Conservation (phyloP, 2,113 vertebrate genomes). For the Pluvianellus socialis region DNA sequence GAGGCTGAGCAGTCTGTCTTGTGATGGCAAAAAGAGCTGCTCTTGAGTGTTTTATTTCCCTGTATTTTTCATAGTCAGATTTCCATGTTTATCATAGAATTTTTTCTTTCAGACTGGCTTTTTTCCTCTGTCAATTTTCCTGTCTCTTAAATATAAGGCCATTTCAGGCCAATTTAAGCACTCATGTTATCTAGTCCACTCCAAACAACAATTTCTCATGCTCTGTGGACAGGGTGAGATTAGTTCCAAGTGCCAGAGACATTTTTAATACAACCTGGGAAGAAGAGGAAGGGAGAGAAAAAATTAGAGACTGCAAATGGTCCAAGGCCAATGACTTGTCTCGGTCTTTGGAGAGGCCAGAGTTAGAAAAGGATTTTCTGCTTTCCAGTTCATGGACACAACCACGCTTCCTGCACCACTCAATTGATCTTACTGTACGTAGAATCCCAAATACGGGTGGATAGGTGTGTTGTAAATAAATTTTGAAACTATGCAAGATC, state of each 20-base stretch:
- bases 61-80: not conserved
- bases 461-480: not conserved
- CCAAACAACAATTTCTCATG: not conserved
- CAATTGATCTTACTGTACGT: not conserved
- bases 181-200: not conserved
- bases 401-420: rapidly evolving
- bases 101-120: not conserved
- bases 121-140: not conserved
- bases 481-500: not conserved
- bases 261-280: not conserved
- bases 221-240: not conserved
- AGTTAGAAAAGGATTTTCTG: not conserved
- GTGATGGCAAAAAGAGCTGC: not conserved
- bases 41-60: not conserved
- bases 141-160: not conserved
- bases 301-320: not conserved
- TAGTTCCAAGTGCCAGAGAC: not conserved
- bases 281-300: not conserved
- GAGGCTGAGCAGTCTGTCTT: not conserved
- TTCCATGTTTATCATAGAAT: not conserved
- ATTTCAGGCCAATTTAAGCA: not conserved
- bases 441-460: not conserved
- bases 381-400: not conserved
- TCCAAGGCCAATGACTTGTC: not conserved
- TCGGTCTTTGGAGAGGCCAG: not conserved